Percentiles rank a stretch among this genome's conserved stretches.
These are phyloP conservation scores for Ectemnius continuus DNA, from an alignment of 2,888 invertebrate species.

Conservation along the genomic window DNA sequence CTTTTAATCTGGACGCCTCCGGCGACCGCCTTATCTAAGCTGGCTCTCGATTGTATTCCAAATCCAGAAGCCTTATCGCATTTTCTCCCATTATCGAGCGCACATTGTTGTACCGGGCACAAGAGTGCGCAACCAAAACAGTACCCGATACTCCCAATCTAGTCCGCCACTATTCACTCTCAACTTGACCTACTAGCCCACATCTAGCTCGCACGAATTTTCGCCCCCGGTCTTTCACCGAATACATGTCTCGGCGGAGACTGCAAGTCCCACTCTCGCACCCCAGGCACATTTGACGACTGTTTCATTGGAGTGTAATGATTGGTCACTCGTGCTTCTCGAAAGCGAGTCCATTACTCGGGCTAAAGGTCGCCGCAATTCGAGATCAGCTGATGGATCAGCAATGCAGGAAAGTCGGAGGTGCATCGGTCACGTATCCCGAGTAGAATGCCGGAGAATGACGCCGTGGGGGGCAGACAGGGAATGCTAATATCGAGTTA, in stretches of 20 bases:
- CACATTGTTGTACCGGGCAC: no score
- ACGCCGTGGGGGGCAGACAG: conserved; percentile 30
- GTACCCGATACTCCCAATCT: conserved; percentile 36
- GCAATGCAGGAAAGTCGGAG: conserved; percentile 29
- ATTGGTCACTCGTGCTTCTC: conserved; percentile 19
- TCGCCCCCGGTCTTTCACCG: conserved; percentile 40
- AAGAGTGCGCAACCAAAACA: conserved; percentile 15
- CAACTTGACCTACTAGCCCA: conserved; percentile 52
- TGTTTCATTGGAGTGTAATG: conserved; percentile 13
- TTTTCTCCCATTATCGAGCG: not conserved
- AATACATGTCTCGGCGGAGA: conserved; percentile 32
- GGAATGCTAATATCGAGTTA: conserved; percentile 61
- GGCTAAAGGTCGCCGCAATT: no score
- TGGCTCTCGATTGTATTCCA: conserved; percentile 13
- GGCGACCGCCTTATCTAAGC: conserved; percentile 17
- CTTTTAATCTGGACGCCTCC: conserved; percentile 18
- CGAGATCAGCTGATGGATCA: conserved; percentile 18
- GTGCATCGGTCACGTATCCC: conserved; percentile 43
- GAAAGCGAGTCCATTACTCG: no score
- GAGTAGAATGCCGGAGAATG: conserved; percentile 33
- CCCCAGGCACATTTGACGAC: not conserved
- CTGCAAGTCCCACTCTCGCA: not conserved
- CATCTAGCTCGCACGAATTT: conserved; percentile 45
- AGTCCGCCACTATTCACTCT: conserved; percentile 38
- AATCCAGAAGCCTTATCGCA: conserved; percentile 23